Base-by-base conservation (phyloP, 2,797 vertebrate species). In the Scarus forsteni region DNA sequence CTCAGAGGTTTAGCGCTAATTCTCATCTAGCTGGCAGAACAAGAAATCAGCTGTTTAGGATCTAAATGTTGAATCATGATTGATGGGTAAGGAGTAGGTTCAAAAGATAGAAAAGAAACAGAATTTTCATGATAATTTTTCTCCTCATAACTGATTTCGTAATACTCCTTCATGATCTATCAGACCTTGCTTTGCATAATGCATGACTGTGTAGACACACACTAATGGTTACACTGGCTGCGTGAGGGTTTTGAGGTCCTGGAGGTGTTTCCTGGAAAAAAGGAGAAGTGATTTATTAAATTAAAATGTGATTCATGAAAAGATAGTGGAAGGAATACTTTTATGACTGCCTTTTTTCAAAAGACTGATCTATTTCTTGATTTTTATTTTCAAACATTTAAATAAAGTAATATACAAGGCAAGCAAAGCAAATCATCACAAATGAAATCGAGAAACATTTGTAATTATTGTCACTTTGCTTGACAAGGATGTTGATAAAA, bases 101-200 rank as follows among this genome's bases (percentile, higher is more conserved):
- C 65, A 66, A 57, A 49, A 52, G 3, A 65, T 10, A 43, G 43
- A 14, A 44, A 44, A 44, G n/a, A 13, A 13, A 12, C 43, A 44
- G n/a, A 75, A 15, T 48, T 44, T 74, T 68, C 73, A n/a, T 78
- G 74, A 77, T 73, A 58, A 55, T 27, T 43, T 60, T 60, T 43
- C 12, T 43, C 11, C 57, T 56, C 34, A 77, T 83, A 61, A 73
- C 48, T 77, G 13, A 74, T 75, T 73, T 18, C 12, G 8, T 78
- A 60, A 76, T 64, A 51, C 67, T 78, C 78, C 45, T 62, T 54
- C 60, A 18, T 73, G 60, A 79, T 78, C 80, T 70, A 71, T 58
- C 38, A 55, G 67, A n/a, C 63, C 50, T 64, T 76, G 65, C 45
- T 80, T 66, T 85, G 73, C 83, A 85, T 85, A 68, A 84, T 82